Evolutionary conservation across 1,140 invertebrate species (phyloP).

Genomic region (Phocides pigmalion): DNA sequence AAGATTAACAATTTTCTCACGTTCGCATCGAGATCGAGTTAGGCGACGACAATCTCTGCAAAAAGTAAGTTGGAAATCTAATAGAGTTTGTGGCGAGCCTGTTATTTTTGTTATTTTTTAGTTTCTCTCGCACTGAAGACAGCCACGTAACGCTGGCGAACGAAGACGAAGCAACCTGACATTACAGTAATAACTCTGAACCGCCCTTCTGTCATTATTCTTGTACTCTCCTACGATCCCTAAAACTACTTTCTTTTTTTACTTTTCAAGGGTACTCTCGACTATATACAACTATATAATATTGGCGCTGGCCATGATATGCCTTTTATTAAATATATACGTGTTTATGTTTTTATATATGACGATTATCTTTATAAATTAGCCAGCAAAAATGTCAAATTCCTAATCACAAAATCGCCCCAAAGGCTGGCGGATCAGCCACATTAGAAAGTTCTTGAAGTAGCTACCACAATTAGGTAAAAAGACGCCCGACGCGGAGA

Average conservation of each 20-base stretch:
- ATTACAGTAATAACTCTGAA: slow-evolving; percentile 75
- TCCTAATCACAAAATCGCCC: no score
- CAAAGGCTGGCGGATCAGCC: no score
- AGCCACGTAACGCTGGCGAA: slow-evolving; percentile 72
- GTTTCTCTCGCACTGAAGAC: slow-evolving; percentile 62
- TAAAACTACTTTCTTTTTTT: slow-evolving; percentile 45
- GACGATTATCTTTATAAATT: no score
- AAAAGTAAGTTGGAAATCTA: slow-evolving; percentile 78
- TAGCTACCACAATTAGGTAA: no score
- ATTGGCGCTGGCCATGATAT: no score
- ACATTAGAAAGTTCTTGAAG: no score
- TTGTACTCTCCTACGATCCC: slow-evolving; percentile 62
- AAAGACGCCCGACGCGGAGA: no score
- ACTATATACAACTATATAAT: not conserved
- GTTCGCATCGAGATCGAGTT: slow-evolving; percentile 72
- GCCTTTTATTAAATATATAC: no score
- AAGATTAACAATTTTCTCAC: slow-evolving; percentile 75
- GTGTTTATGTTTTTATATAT: no score
- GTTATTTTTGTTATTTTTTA: slow-evolving; percentile 75
- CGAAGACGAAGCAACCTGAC: slow-evolving; percentile 66
- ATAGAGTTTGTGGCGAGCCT: slow-evolving; percentile 75
- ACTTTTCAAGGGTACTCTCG: slow-evolving; percentile 39
- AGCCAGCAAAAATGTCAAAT: no score
- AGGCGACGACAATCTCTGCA: slow-evolving; percentile 70
- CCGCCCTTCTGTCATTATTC: slow-evolving; percentile 74